Evolutionary conservation across 2,888 invertebrate species (phyloP).

Genomic region (Agrotis clavis): DNA sequence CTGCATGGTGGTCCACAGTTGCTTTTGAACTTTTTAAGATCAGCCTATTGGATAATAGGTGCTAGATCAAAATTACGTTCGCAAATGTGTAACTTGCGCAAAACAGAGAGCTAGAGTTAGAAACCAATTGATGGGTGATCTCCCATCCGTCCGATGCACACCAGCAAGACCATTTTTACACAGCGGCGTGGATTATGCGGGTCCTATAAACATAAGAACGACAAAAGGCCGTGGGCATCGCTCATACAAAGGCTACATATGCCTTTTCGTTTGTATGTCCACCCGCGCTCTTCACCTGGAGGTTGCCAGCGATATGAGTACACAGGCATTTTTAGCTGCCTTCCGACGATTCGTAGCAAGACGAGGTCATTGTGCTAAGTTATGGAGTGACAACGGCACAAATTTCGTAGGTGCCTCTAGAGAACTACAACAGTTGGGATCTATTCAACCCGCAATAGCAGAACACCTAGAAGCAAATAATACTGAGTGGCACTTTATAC

Average conservation of each 20-base stretch:
- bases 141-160: not conserved
- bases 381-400: too few relatives aligned
- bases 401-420: too few relatives aligned
- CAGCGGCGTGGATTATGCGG: constrained; percentile 14
- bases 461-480: too few relatives aligned
- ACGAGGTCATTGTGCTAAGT: constrained; percentile 2
- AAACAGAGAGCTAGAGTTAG: not conserved
- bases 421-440: too few relatives aligned
- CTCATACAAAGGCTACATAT: constrained; percentile 11
- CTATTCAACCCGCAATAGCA: too few relatives aligned
- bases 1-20: constrained; percentile 15
- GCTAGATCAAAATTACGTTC: constrained; percentile 5
- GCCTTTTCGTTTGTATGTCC: not conserved
- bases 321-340: constrained; percentile 3
- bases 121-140: constrained; percentile 6
- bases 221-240: constrained; percentile 18
- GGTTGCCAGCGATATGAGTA: constrained; percentile 6
- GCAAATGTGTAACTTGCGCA: not conserved
- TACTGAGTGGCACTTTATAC: too few relatives aligned
- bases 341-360: constrained; percentile 4
- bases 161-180: constrained; percentile 20
- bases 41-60: constrained; percentile 17
- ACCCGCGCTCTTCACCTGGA: not conserved
- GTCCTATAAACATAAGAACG: constrained; percentile 5
- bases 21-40: not conserved